Base-by-base conservation (phyloP, 2,113 vertebrate species). In the Telmatochromis bifrenatus region DNA sequence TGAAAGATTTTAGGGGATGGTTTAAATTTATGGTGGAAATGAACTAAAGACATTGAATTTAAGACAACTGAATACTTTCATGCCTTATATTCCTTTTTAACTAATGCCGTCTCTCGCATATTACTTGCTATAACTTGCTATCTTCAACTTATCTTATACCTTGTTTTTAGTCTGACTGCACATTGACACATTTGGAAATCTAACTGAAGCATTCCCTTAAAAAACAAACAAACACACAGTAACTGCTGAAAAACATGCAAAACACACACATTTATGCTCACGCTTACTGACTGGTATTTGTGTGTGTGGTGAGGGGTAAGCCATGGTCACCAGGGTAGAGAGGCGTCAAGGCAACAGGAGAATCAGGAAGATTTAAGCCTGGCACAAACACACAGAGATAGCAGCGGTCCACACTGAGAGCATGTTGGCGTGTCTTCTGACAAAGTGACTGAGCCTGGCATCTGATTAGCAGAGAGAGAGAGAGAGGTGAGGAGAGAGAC, bases 361-460 rank as follows among this genome's bases (percentile, higher is more conserved):
- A 60, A 84, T 54, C 88, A 85, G 73, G 84, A 93, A 92, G 90
- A 92, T 85, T 93, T 90, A 90, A 84, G 90, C 90, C 39, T 91
- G 92, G 90, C 93, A 91, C 55, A 62, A 35, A 84, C 88, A 95
- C 85, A 93, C 88, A 92, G 82, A 88, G 88, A 92, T 33, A 92
- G 89, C 91, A 60, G 79, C 0, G 86, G 87, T 91, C 91, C 89
- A 89, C 92, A 89, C 87, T 91, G 92, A 93, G 90, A 89, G 81
- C 75, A 82, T 90, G 91, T 49, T 95, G 94, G 94, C 93, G 3
- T 9, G 68, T 89, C 91, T 93, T 95, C 93, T 93, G 87, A 94
- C 92, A 87, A 62, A 88, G 88, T 79, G 87, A 83, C 89, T 88
- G 88, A 89, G 92, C 85, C 83, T 88, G 91, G 87, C 84, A 86